phyloP scores from a whole-genome alignment of 2,113 vertebrate species.

The Micronisus gabar region DNA sequence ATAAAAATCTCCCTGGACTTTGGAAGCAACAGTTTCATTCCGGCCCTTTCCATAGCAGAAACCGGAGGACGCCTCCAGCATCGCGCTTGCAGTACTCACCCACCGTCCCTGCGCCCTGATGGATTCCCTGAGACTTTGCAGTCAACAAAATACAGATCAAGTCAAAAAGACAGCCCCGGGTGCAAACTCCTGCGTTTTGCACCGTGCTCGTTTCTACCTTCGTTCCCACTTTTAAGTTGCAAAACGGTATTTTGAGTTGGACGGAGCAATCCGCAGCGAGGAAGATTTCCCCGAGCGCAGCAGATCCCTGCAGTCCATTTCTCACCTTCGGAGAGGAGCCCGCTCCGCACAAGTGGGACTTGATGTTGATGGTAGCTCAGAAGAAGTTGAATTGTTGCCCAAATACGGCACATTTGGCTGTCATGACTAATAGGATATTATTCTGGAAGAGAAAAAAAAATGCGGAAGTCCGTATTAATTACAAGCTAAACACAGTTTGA shows the following conservation, averaged over 20 bases:
- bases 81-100: fast-evolving
- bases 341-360: background rate
- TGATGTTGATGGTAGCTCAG: background rate
- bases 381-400: background rate
- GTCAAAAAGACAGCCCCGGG: fast-evolving
- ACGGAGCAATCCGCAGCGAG: background rate
- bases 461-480: slow-evolving; percentile 15
- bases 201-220: background rate
- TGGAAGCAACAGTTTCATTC: background rate
- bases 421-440: background rate
- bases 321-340: background rate
- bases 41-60: background rate
- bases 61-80: background rate
- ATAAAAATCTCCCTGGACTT: background rate
- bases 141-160: background rate
- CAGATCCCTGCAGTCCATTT: background rate
- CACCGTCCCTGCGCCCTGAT: background rate
- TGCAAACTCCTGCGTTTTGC: background rate
- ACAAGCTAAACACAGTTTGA: slow-evolving; percentile 3
- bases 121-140: background rate
- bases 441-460: background rate
- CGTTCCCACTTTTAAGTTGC: background rate
- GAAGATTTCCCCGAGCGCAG: background rate
- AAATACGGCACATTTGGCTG: background rate
- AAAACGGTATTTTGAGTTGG: background rate